phyloP scores from a whole-genome alignment of 2,113 vertebrate species.

The Xiphophorus couchianus region DNA sequence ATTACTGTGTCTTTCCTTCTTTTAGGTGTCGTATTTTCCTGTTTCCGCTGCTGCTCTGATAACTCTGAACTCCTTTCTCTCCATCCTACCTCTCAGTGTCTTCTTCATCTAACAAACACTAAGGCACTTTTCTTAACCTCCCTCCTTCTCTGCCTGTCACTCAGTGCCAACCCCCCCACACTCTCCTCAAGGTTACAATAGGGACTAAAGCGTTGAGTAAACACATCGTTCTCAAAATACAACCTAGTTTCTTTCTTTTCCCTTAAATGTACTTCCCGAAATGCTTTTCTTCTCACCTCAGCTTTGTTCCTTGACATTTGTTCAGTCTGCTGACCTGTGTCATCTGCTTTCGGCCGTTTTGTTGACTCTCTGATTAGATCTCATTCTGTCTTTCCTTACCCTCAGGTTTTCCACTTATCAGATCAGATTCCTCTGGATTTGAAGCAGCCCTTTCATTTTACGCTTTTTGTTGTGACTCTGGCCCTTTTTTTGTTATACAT shows the following conservation, averaged over 20 bases:
- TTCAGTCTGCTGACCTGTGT: constrained; percentile 58
- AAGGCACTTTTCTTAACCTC: constrained; percentile 38
- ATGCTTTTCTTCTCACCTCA: constrained; percentile 38
- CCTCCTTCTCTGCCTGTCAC: constrained; percentile 55
- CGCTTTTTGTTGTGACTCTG: not conserved
- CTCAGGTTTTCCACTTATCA: constrained; percentile 35
- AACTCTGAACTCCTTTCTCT: constrained; percentile 54
- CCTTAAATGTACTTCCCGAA: constrained; percentile 56
- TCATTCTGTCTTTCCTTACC: constrained; percentile 10
- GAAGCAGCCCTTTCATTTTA: not conserved
- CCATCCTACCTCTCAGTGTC: constrained; percentile 46
- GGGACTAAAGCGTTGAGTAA: constrained; percentile 78
- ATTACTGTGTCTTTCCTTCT: constrained; percentile 20
- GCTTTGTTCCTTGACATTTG: constrained; percentile 61
- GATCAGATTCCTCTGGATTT: constrained; percentile 12
- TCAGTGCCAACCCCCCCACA: constrained; percentile 66
- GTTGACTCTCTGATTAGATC: constrained; percentile 57
- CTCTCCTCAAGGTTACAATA: constrained; percentile 67
- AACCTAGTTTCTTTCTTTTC: constrained; percentile 58
- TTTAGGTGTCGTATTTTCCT: constrained; percentile 22
- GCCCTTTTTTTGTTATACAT: not conserved
- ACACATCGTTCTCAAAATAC: constrained; percentile 69
- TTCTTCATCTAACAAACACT: constrained; percentile 62
- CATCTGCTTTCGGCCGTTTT: constrained; percentile 45
- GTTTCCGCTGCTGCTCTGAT: constrained; percentile 32